These are phyloP conservation scores for Nyctibius grandis DNA, from an alignment of 2,797 vertebrate species.

Conservation along the genomic window DNA sequence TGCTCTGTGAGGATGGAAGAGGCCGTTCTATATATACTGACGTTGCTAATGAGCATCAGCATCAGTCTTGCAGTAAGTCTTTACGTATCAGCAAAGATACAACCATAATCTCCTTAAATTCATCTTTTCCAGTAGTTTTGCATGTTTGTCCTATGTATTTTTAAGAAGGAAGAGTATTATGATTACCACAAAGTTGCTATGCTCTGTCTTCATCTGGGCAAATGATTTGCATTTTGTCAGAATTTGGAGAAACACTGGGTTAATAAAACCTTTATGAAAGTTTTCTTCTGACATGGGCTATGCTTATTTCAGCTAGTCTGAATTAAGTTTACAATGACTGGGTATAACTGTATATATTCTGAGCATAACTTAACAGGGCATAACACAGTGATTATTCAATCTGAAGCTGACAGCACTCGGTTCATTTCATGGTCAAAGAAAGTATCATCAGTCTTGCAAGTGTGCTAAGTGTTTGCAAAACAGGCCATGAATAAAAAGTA, in stretches of 20 bases:
- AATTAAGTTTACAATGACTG: background rate
- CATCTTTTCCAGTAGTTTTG: background rate
- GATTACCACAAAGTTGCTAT: background rate
- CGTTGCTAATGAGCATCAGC: background rate
- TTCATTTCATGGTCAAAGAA: background rate
- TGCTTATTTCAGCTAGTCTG: background rate
- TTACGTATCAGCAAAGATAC: background rate
- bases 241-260: background rate
- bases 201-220: background rate
- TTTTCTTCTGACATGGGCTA: background rate
- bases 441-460: background rate
- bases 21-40: background rate
- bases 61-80: background rate
- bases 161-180: background rate
- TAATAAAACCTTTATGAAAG: background rate
- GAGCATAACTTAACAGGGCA: background rate
- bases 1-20: background rate
- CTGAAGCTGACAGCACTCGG: background rate
- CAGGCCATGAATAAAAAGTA: background rate
- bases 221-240: background rate
- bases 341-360: background rate
- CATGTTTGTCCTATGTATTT: background rate
- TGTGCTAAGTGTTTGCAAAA: background rate
- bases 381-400: background rate
- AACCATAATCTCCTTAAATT: background rate